Percentiles rank a stretch among this genome's conserved stretches.
Conservation (phyloP, 2,888 invertebrate genomes). For the Caenorhabditis imperialis region DNA sequence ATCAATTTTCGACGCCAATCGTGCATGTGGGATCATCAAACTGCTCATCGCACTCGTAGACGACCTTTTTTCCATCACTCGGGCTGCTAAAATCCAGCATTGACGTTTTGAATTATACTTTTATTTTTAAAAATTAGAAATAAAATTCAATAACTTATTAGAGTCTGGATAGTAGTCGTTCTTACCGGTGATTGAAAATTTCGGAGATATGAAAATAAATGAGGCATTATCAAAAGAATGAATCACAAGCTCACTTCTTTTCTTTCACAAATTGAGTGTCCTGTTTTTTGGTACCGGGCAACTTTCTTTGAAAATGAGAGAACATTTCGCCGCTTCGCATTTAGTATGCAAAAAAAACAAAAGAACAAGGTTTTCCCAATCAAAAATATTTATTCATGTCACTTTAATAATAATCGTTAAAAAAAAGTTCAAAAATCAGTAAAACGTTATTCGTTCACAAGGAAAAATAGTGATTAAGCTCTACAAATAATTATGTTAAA, state of each 20-base stretch:
- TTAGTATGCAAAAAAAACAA: no score
- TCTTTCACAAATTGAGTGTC: slow-evolving; percentile 43
- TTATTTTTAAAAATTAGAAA: background rate
- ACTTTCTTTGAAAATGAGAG: no score
- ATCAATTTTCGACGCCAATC: slow-evolving; percentile 40
- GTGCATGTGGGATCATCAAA: slow-evolving; percentile 31
- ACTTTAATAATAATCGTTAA: no score
- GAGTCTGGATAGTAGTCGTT: background rate
- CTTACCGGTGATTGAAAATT: slow-evolving; percentile 36
- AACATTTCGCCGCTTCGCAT: no score
- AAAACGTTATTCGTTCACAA: no score
- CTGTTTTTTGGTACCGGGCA: no score
- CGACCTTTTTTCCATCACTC: slow-evolving; percentile 31
- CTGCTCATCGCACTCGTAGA: slow-evolving; percentile 39
- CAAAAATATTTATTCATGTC: no score
- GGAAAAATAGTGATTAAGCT: no score
- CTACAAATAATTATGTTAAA: no score
- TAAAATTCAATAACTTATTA: background rate
- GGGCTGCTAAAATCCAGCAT: slow-evolving; percentile 13
- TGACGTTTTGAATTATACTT: slow-evolving; percentile 3
- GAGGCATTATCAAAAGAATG: background rate
- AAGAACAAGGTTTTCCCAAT: no score
- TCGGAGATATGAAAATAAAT: slow-evolving; percentile 42
- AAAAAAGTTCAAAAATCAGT: no score
- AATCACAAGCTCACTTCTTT: slow-evolving; percentile 9